Evolutionary conservation across 2,888 invertebrate species (phyloP).

Genomic region (Plagodis dolabraria): DNA sequence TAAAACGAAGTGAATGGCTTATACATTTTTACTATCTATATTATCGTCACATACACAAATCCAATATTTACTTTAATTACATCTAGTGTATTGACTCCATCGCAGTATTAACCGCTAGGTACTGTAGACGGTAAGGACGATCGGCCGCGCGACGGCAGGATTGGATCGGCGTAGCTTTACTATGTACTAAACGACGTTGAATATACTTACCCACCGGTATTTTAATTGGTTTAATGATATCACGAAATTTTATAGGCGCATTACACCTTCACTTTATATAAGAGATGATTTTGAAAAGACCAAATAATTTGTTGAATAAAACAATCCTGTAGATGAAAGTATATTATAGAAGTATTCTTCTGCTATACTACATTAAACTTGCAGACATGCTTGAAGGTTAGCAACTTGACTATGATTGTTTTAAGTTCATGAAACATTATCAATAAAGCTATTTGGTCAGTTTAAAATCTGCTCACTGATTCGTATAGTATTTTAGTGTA

Average conservation of each 20-base stretch:
- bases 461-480: slow-evolving; percentile 44
- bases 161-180: slow-evolving; percentile 62
- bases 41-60: too few relatives aligned
- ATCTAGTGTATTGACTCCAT: slow-evolving; percentile 16
- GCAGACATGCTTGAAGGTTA: too few relatives aligned
- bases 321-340: too few relatives aligned
- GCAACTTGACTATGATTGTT: background rate
- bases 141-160: slow-evolving; percentile 68
- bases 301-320: slow-evolving; percentile 15
- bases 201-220: slow-evolving; percentile 83
- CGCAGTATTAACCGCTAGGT: slow-evolving; percentile 28
- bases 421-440: slow-evolving; percentile 5
- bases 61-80: background rate
- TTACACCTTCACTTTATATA: slow-evolving; percentile 54
- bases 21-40: too few relatives aligned
- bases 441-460: slow-evolving; percentile 23
- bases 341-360: too few relatives aligned
- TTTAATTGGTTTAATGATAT: slow-evolving; percentile 81
- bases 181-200: slow-evolving; percentile 64
- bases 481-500: slow-evolving; percentile 53
- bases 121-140: slow-evolving; percentile 51
- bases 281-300: slow-evolving; percentile 24
- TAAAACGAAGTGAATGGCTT: too few relatives aligned
- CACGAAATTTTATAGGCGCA: slow-evolving; percentile 71
- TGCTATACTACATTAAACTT: too few relatives aligned